Evolutionary conservation across 2,888 invertebrate species (phyloP).

Genomic region (Lasioglossum pauxillum): DNA sequence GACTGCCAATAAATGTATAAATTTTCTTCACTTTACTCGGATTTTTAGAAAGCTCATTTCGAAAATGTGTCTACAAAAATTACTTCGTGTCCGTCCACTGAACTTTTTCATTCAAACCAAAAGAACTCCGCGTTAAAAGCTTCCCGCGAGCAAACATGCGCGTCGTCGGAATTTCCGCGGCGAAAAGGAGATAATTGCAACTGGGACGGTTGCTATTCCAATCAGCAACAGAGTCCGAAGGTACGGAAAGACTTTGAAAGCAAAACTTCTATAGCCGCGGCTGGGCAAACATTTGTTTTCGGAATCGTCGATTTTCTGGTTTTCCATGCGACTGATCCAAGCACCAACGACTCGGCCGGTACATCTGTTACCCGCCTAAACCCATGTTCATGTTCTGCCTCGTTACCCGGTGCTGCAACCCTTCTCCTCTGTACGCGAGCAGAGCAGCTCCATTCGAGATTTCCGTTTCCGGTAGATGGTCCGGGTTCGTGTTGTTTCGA

Average conservation of each 20-base stretch:
- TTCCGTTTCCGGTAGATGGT: background rate
- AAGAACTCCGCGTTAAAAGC: background rate
- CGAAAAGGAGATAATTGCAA: constrained; percentile 1
- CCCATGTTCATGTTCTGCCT: constrained; percentile 53
- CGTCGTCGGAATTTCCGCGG: background rate
- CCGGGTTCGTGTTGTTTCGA: background rate
- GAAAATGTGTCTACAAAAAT: background rate
- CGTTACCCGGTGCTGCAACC: constrained; percentile 43
- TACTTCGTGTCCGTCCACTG: background rate
- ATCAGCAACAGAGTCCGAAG: background rate
- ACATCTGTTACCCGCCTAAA: constrained; percentile 31
- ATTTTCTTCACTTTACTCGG: too few species aligned
- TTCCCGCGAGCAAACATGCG: background rate
- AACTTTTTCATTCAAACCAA: background rate
- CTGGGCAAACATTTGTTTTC: background rate
- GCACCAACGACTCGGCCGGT: constrained; percentile 30
- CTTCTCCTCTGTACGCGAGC: constrained; percentile 19
- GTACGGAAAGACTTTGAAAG: background rate
- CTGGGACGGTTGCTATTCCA: background rate
- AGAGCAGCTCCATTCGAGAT: background rate
- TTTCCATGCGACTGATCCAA: background rate
- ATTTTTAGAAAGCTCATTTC: background rate
- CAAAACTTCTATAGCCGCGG: background rate
- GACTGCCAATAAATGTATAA: background rate
- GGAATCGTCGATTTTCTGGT: background rate